These are phyloP conservation scores for Stratiolaelaps scimitus DNA, from an alignment of 1,140 invertebrate genomes.

Conservation along the genomic window DNA sequence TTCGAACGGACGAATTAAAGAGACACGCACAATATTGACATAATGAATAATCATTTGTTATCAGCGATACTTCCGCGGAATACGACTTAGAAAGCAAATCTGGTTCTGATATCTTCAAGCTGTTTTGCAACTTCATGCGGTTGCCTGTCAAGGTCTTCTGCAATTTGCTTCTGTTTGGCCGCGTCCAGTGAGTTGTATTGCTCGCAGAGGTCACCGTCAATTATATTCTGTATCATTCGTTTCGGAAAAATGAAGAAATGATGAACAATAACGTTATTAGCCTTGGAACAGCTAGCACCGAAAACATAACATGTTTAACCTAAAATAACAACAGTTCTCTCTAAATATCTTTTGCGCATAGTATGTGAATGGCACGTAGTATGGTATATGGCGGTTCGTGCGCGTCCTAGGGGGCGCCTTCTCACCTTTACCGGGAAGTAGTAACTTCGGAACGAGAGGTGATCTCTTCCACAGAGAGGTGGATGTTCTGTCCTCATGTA, in stretches of 20 bases:
- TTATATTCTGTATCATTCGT: constrained; percentile 59
- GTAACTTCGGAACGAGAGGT: constrained; percentile 89
- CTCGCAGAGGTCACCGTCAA: constrained; percentile 97
- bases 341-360: neutral
- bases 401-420: neutral
- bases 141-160: constrained; percentile 81
- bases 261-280: constrained; percentile 28
- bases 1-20: too few relatives aligned
- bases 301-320: neutral
- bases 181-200: constrained; percentile 93
- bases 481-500: constrained; percentile 95
- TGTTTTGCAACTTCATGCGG: constrained; percentile 72
- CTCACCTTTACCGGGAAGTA: constrained; percentile 91
- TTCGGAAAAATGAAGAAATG: constrained; percentile 37
- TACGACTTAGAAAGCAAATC: constrained; percentile 44
- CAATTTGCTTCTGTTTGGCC: constrained; percentile 83
- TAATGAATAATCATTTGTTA: too few relatives aligned
- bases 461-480: constrained; percentile 90
- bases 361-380: too few relatives aligned
- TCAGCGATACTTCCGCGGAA: too few relatives aligned
- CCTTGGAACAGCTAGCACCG: too few relatives aligned
- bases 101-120: constrained; percentile 46
- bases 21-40: too few relatives aligned
- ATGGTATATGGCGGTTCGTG: too few relatives aligned
- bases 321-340: neutral